Base-by-base conservation (phyloP, 2,797 vertebrate species). In the Acropternis orthonyx region DNA sequence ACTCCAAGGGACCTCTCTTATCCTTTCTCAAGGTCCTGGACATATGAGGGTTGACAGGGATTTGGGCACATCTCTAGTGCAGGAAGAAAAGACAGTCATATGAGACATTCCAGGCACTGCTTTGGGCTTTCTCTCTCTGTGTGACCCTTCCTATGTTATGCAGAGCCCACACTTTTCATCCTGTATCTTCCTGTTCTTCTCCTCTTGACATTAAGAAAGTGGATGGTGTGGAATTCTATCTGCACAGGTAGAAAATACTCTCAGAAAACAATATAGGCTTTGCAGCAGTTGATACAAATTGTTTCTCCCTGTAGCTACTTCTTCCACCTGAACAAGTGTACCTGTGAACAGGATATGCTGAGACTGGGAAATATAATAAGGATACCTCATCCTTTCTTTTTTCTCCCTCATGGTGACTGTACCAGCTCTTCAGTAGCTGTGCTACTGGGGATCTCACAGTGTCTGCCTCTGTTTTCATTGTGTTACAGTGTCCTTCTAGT, bases 41-140 rank as follows among this genome's bases (percentile, higher is more conserved):
- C 12, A 66, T 59, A n/a, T 0, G 4, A 72, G 11, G 19, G 4
- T 5, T 71, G 48, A 12, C 12, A 12, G 0, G 1, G 18, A 32
- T 86, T 58, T 0, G 1, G 21, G 6, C 41, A 27, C 15, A 15
- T 3, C 10, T 71, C 20, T 62, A 67, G 28, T 14, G 28, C 18
- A 86, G 73, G 49, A 81, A 3, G 5, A 34, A 52, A 41, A 87
- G 24, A 34, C 20, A 72, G 11, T 17, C 19, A 7, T 11, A 7
- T 8, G 11, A 46, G 69, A 74, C 12, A 20, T 54, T 66, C 17
- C 39, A 80, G n/a, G 21, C 43, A 51, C 23, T 62, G 58, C n/a
- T 81, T 32, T 55, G 16, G 49, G 7, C 14, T 62, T 71, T 81
- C 20, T 23, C n/a, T 48, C 30, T 32, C 37, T 10, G 6, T 56